Evolutionary conservation across 2,113 vertebrate species (phyloP).

Genomic region (Tachysurus fulvidraco): DNA sequence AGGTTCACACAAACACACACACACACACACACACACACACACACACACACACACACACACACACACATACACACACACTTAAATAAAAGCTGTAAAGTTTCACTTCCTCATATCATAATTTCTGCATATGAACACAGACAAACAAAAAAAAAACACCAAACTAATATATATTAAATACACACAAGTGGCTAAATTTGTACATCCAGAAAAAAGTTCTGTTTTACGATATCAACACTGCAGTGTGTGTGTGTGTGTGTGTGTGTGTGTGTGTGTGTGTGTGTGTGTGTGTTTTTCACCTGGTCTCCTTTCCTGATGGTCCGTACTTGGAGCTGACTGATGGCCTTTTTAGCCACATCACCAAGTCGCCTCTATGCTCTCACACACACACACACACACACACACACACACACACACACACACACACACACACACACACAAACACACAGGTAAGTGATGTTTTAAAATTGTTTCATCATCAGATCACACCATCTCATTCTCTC

Average conservation of each 20-base stretch:
- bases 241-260: background rate
- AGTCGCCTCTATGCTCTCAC: constrained; percentile 85
- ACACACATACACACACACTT: background rate
- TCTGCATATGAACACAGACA: background rate
- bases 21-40: background rate
- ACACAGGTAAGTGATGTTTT: background rate
- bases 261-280: background rate
- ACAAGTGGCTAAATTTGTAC: background rate
- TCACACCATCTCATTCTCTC: background rate
- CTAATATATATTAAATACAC: background rate
- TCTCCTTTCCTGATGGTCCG: constrained; percentile 96
- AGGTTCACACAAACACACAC: constrained; percentile 2
- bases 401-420: constrained; percentile 6
- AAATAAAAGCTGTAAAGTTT: background rate
- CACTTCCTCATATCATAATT: background rate
- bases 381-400: too few species aligned
- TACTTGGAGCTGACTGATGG: constrained; percentile 94
- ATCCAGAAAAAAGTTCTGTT: background rate
- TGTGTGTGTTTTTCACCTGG: constrained; percentile 77
- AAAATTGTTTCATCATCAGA: background rate
- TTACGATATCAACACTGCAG: background rate
- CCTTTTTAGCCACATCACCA: constrained; percentile 97
- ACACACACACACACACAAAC: background rate
- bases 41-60: background rate
- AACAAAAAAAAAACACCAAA: background rate